Evolutionary conservation across 2,797 vertebrate genomes (phyloP), one percentile per base, ranked within the genome.

Genomic region (Sebastes variabilis): DNA sequence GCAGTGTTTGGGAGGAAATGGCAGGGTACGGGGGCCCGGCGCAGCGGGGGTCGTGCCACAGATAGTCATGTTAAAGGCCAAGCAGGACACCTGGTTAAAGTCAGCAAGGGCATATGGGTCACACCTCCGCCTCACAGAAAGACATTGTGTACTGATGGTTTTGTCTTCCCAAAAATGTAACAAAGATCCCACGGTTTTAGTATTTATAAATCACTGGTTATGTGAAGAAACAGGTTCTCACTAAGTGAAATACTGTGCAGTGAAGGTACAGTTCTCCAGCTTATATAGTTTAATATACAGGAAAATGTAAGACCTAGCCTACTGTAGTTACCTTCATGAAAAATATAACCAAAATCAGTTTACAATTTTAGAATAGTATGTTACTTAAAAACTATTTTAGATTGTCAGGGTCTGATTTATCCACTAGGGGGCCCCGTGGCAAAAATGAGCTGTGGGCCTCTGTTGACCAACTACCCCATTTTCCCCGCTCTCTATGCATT

Each of bases 1-100:
- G 95, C 90, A 61, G 95, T 96, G 96, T 97, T 96, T 96, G 96
- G 96, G 96, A 97, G 97, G 97, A 99, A 99, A 99, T 98, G 97
- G 97, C 97, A 97, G 97, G 97, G 96, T 98, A 96, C 52, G 66
- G 66, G 66, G 84, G 60, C 90, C 91, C 91, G 85, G 93, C 96
- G 90, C 97, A 95, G 96, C 97, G 93, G 96, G 97, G 96, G 96
- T 96, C 95, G 38, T 96, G 95, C 96, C 97, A 96, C 96, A 96
- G 97, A 97, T 96, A 97, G 96, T 95, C 95, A 94, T 79, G 96
- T 96, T 96, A 92, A 95, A 94, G 93, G 94, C 94, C 87, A 92
- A 92, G 89, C 84, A 82, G 93, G 94, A 93, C 95, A 94, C 93
- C 94, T 94, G 94, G 92, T 94, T 93, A 89, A 92, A 91, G 88